Evolutionary conservation across 2,797 vertebrate genomes (phyloP).

Genomic region (Acanthopagrus latus): DNA sequence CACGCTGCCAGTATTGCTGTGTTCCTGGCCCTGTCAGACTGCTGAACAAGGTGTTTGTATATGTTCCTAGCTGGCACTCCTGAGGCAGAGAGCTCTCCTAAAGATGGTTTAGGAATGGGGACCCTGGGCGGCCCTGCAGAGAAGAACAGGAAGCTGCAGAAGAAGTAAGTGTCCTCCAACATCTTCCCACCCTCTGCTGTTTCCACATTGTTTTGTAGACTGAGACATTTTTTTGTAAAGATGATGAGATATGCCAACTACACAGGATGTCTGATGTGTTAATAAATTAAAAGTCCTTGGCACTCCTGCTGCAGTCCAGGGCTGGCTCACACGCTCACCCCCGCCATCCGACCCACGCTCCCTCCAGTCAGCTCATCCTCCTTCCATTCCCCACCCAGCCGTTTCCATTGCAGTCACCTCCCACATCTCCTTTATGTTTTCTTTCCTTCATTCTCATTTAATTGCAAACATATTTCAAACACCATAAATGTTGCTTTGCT

Average conservation of each 20-base stretch:
- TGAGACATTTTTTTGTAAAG: neutral
- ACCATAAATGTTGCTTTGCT: constrained; percentile 59
- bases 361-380: constrained; percentile 35
- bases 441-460: constrained; percentile 23
- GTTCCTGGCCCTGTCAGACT: neutral
- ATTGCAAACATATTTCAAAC: neutral
- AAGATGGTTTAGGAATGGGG: constrained; percentile 90
- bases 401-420: constrained; percentile 21
- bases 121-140: constrained; percentile 94
- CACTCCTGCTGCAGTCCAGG: constrained; percentile 16
- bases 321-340: constrained; percentile 28
- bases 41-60: constrained; percentile 12
- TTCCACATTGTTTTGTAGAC: neutral
- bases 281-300: neutral
- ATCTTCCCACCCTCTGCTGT: neutral
- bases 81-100: constrained; percentile 90
- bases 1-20: neutral
- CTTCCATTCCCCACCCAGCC: constrained; percentile 18
- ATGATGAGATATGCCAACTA: neutral
- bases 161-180: constrained; percentile 90
- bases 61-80: constrained; percentile 84
- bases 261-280: neutral
- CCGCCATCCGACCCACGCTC: constrained; percentile 44
- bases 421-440: constrained; percentile 23
- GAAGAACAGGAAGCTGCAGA: constrained; percentile 96